Conservation (phyloP, 2,113 vertebrate species). For the Cygnus buccinator region DNA sequence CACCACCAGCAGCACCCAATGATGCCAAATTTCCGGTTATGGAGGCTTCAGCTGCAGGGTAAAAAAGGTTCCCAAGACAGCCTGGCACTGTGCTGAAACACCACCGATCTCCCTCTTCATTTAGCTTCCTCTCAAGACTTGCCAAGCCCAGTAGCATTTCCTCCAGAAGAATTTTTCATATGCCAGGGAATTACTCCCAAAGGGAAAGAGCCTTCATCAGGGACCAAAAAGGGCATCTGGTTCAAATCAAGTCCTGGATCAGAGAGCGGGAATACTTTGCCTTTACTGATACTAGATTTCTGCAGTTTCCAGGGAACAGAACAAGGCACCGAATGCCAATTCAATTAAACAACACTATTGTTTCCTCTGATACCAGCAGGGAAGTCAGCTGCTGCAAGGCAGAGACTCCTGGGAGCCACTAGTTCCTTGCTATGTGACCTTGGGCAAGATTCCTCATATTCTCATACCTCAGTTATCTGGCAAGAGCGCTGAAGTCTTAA, state of each 20-base stretch:
- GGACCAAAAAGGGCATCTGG: slow-evolving; percentile 26
- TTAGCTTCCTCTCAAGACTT: slow-evolving; percentile 7
- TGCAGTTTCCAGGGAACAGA: slow-evolving; percentile 11
- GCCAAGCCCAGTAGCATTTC: slow-evolving; percentile 32
- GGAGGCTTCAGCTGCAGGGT: not conserved
- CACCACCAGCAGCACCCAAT: not conserved
- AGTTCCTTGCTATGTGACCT: slow-evolving; percentile 1
- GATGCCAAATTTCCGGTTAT: not conserved
- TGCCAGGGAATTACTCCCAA: slow-evolving; percentile 14
- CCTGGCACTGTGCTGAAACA: not conserved
- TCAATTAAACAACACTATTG: slow-evolving; percentile 36
- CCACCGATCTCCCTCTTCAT: not conserved
- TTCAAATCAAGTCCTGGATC: slow-evolving; percentile 52
- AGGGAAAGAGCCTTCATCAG: not conserved
- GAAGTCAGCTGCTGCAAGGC: not conserved
- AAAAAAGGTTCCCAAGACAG: not conserved
- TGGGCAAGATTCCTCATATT: slow-evolving; percentile 17
- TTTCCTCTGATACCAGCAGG: not conserved
- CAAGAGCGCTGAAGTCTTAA: slow-evolving; percentile 25
- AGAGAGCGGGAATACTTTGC: slow-evolving; percentile 4
- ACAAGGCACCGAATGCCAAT: slow-evolving; percentile 11
- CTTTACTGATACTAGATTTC: slow-evolving; percentile 8
- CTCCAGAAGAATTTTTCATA: slow-evolving; percentile 4
- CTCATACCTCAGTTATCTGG: not conserved
- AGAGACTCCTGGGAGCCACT: not conserved